phyloP scores from a whole-genome alignment of 2,797 vertebrate genomes.

The Dipus sagitta region DNA sequence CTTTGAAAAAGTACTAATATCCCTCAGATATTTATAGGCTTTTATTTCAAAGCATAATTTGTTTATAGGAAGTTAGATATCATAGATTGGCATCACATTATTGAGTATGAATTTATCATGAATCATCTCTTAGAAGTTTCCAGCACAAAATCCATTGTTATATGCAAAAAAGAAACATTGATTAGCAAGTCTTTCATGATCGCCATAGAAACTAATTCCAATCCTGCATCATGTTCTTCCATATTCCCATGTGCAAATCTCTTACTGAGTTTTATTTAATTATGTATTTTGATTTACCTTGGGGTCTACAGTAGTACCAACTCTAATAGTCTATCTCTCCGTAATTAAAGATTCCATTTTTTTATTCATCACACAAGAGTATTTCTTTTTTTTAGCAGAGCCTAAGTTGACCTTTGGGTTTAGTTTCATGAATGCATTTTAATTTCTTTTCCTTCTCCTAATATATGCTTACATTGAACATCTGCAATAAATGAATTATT shows the following conservation, averaged over 20 bases:
- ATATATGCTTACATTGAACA: neutral
- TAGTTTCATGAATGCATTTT: neutral
- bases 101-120: neutral
- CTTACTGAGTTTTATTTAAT: constrained; percentile 3
- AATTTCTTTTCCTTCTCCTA: neutral
- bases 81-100: neutral
- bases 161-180: neutral
- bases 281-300: constrained; percentile 60
- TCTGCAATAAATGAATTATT: neutral
- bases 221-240: neutral
- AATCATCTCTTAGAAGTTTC: neutral
- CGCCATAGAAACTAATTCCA: neutral
- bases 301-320: neutral
- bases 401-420: neutral
- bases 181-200: neutral
- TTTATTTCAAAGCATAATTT: neutral
- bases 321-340: neutral
- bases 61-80: neutral
- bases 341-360: constrained; percentile 13
- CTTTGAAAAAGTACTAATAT: neutral
- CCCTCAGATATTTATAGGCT: neutral
- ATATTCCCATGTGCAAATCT: neutral
- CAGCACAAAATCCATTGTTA: neutral
- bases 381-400: neutral
- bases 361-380: neutral